These are phyloP conservation scores for Serilophus lunatus DNA, from an alignment of 2,113 vertebrate species.

Conservation along the genomic window DNA sequence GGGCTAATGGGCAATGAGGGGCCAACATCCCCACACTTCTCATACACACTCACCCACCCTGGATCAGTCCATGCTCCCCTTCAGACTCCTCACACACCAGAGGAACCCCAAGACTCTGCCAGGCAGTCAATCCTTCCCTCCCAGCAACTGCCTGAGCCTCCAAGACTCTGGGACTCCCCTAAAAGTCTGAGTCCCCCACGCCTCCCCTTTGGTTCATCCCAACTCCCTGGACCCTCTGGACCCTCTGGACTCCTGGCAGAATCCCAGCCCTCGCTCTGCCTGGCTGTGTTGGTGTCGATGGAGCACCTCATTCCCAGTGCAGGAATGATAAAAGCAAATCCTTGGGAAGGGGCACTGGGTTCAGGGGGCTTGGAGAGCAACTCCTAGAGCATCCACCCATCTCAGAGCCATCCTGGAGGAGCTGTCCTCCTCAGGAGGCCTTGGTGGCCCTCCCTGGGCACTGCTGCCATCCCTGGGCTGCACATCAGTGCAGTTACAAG, in stretches of 20 bases:
- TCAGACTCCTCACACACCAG: fast-evolving
- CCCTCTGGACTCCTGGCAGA: not conserved
- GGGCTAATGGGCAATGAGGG: not conserved
- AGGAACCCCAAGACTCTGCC: not conserved
- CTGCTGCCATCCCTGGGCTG: fast-evolving
- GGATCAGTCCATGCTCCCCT: fast-evolving
- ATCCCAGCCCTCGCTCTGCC: not conserved
- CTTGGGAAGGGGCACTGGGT: not conserved
- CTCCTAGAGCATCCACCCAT: not conserved
- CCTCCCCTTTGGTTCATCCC: no score
- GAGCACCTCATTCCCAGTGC: not conserved
- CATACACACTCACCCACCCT: fast-evolving
- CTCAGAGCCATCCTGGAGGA: not conserved
- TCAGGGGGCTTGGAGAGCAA: not conserved
- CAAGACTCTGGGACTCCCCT: not conserved
- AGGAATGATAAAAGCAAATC: not conserved
- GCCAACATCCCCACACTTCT: fast-evolving
- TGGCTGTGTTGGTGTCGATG: not conserved
- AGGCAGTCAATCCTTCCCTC: fast-evolving
- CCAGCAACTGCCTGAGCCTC: not conserved
- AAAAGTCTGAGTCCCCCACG: not conserved
- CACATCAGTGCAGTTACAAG: fast-evolving
- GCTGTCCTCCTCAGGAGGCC: not conserved
- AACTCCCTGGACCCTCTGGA: not conserved
- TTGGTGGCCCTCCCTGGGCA: not conserved